Evolutionary conservation across 2,797 vertebrate species (phyloP), one percentile per base, ranked within the genome.

Genomic region (Phoeniculus purpureus): DNA sequence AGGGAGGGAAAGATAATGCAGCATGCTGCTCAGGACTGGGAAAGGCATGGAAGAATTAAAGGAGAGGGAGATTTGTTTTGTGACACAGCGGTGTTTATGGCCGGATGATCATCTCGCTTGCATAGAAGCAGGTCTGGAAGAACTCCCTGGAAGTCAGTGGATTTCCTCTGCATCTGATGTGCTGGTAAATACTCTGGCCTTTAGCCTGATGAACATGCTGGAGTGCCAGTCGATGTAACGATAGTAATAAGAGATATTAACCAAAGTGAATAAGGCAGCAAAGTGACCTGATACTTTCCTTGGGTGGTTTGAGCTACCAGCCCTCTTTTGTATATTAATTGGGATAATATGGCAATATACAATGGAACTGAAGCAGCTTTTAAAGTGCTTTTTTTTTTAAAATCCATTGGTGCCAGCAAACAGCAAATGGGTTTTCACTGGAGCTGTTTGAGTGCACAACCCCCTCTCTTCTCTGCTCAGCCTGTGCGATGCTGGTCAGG

Each of bases 101-200:
- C 16, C 29, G 23, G 71, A 32, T 0, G 14, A 34, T 48, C 86
- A 92, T 74, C 89, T 81, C 60, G 3, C 40, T 90, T 52, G 11
- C 8, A 54, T 8, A 68, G 90, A 60, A 34, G 51, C 73, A 72
- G 65, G 29, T 90, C 68, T 81, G 72, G 43, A 81, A 88, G 86
- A 82, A 90, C 83, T 94, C 94, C 89, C 62, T 93, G 68, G 61
- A 62, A 94, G 70, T 92, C 89, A n/a, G 86, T 66, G 66, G 68
- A 40, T 93, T 93, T 93, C 37, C 48, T 80, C 65, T 86, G 89
- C 66, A 23, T 59, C 60, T 58, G 5, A 34, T 67, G 56, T 71
- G 43, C 80, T 60, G 71, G 64, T 81, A 68, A 88, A 92, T 58
- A 72, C 87, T 37, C 43, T 80, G 91, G 48, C 31, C 29, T 74